phyloP scores from a whole-genome alignment of 2,797 vertebrate genomes.

The Acrossocheilus fasciatus region DNA sequence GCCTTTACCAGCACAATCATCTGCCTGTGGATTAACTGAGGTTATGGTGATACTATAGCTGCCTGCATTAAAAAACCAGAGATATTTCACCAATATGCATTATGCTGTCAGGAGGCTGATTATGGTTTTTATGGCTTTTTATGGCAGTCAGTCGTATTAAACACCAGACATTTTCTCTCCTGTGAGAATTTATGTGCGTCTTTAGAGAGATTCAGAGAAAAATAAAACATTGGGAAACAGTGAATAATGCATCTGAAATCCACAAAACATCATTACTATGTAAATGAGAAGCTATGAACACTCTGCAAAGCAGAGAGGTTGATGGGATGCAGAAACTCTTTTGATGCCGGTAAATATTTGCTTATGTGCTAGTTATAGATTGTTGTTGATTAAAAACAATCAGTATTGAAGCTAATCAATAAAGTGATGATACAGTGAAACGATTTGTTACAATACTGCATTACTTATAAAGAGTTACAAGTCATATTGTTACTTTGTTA shows the following conservation, averaged over 20 bases:
- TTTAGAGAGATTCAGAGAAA: conserved; percentile 23
- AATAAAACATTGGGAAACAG: conserved; percentile 24
- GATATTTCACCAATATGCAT: conserved; percentile 1
- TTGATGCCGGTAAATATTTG: conserved; percentile 10
- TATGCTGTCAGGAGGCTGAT: conserved; percentile 18
- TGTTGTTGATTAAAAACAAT: background rate
- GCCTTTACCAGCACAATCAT: background rate
- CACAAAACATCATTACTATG: conserved; percentile 41
- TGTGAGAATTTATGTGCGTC: conserved; percentile 14
- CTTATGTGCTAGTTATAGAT: background rate
- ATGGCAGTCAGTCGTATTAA: conserved; percentile 18
- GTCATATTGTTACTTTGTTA: background rate
- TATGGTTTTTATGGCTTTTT: conserved; percentile 16
- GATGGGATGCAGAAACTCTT: background rate
- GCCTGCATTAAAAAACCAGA: background rate
- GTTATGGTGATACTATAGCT: conserved; percentile 7
- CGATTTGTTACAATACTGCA: background rate
- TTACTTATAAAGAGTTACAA: background rate
- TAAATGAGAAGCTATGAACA: conserved; percentile 30
- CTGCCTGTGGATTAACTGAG: conserved; percentile 23
- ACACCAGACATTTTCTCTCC: conserved; percentile 4
- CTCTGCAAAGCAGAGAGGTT: background rate
- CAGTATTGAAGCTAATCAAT: background rate
- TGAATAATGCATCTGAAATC: conserved; percentile 39
- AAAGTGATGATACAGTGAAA: background rate